A percentile compares a stretch with the other conserved stretches of the same genome.
Evolutionary conservation across 2,113 vertebrate genomes (phyloP).

Genomic region (Tragulus kanchil): DNA sequence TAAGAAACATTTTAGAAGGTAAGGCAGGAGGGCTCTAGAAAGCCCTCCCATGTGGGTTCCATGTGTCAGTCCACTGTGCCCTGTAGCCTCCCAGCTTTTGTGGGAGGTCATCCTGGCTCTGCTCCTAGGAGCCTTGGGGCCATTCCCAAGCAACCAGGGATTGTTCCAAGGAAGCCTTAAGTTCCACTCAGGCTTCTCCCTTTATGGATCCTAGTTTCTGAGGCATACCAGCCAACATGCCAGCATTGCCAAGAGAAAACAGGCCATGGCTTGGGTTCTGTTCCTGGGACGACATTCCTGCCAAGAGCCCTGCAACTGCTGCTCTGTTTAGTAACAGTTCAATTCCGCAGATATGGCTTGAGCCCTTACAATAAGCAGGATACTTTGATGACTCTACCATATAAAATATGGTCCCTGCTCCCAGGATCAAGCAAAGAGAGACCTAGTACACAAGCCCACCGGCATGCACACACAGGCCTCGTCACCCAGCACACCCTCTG

Average conservation of each 20-base stretch:
- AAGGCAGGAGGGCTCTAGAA: neutral
- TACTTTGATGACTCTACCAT: neutral
- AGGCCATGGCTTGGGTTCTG: slow-evolving; percentile 36
- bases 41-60: slow-evolving; percentile 13
- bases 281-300: neutral
- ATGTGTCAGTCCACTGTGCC: neutral
- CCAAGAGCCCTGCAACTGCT: neutral
- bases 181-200: slow-evolving; percentile 2
- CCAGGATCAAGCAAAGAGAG: neutral
- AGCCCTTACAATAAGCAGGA: neutral
- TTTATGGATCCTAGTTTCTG: slow-evolving; percentile 37
- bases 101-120: neutral
- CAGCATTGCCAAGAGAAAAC: neutral
- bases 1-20: slow-evolving; percentile 19
- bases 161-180: slow-evolving; percentile 27
- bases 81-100: neutral
- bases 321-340: slow-evolving; percentile 54
- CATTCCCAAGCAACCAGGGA: slow-evolving; percentile 17
- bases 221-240: neutral
- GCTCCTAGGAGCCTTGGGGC: neutral
- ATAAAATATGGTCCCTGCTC: neutral
- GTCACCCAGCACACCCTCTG: slow-evolving; percentile 6
- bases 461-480: neutral
- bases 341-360: neutral
- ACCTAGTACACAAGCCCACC: neutral